phyloP scores from a whole-genome alignment of 1,140 invertebrate genomes.

The Hyles euphorbiae region DNA sequence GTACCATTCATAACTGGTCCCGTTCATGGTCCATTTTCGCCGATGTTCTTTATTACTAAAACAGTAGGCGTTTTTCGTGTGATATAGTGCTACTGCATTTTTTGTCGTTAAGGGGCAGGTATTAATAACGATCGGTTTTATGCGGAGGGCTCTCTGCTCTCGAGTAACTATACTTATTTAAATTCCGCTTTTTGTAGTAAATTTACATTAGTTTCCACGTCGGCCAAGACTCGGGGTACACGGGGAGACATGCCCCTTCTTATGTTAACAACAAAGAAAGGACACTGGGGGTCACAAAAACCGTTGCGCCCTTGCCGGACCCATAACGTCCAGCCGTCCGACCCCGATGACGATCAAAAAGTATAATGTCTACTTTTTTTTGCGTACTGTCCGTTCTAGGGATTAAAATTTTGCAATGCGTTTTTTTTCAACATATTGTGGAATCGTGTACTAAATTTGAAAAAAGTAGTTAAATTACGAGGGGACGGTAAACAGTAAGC shows the following conservation, averaged over 20 bases:
- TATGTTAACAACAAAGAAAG: constrained; percentile 62
- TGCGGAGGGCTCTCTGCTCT: constrained; percentile 46
- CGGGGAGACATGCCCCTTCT: constrained; percentile 51
- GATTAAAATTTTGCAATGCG: constrained; percentile 49
- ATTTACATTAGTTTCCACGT: constrained; percentile 68
- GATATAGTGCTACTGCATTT: constrained; percentile 4
- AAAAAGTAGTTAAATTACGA: constrained; percentile 65
- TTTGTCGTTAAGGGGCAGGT: constrained; percentile 37
- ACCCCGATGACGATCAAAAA: constrained; percentile 51
- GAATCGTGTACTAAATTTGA: constrained; percentile 45
- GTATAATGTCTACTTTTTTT: constrained; percentile 46
- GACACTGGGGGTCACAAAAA: constrained; percentile 68
- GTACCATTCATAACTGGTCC: no score
- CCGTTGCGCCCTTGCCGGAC: constrained; percentile 60
- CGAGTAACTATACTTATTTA: constrained; percentile 63
- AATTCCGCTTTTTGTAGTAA: constrained; percentile 69
- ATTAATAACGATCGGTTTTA: constrained; percentile 62
- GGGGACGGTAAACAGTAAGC: constrained; percentile 68
- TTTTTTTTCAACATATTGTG: constrained; percentile 33
- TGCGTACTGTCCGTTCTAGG: constrained; percentile 47
- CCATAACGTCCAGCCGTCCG: constrained; percentile 68
- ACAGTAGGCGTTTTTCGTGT: constrained; percentile 4
- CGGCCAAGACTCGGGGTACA: constrained; percentile 58
- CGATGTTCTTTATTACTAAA: constrained; percentile 4
- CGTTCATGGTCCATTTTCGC: no score